These are phyloP conservation scores for Archaeoteleia sp. DNA, from an alignment of 2,888 invertebrate genomes.

Conservation along the genomic window DNA sequence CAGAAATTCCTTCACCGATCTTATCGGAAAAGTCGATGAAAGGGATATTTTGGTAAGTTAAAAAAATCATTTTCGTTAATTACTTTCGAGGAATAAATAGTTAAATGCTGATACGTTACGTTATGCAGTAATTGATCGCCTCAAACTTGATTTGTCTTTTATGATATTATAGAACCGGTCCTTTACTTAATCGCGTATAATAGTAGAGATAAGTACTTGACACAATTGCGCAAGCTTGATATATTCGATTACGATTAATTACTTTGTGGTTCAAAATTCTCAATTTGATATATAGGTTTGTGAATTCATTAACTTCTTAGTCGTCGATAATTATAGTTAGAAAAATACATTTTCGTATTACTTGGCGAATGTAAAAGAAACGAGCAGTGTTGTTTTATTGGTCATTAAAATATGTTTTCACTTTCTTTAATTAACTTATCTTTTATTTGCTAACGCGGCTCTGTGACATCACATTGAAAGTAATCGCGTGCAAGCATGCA, in stretches of 20 bases:
- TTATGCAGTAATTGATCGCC: no score
- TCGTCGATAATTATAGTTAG: no score
- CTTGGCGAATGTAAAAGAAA: background rate
- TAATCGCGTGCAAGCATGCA: conserved; percentile 24
- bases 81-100: background rate
- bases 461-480: background rate
- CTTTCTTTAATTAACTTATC: conserved; percentile 11
- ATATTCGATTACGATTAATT: no score
- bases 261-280: no score
- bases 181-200: no score
- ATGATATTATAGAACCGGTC: no score
- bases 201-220: no score
- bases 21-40: conserved; percentile 64
- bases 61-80: background rate
- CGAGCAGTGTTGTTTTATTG: conserved; percentile 2
- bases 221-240: no score
- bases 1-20: conserved; percentile 79
- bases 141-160: background rate
- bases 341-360: background rate
- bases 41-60: conserved; percentile 65
- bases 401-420: background rate
- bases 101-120: no score
- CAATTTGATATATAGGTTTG: no score
- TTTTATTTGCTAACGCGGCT: conserved; percentile 2
- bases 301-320: no score